Base-by-base conservation (phyloP, 2,113 vertebrate genomes). In the Dasyprocta punctata region DNA sequence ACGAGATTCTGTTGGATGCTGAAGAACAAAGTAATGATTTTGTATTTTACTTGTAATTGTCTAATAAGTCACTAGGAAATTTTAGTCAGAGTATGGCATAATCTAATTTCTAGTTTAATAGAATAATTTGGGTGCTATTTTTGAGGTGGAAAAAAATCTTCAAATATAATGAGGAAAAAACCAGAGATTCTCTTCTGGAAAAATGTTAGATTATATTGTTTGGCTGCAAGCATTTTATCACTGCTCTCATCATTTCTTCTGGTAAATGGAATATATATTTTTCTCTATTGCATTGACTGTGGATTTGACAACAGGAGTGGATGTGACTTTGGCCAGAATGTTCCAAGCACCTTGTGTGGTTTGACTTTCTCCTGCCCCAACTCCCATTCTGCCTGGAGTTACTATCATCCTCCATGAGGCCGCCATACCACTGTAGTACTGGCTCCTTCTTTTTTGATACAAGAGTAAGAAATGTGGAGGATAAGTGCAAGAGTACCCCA, bases 31-130 rank as follows among this genome's bases (percentile, higher is more conserved):
- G 5, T 80, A 69, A 86, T 81, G 17, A 49, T 14, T 69, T 81
- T 65, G 2, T 47, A 26, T 90, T 94, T 90, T 56, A 65, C 9
- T 87, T 41, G 20, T 69, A 92, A 87, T 77, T 95, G 71, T 7
- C 19, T 65, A 16, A 95, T 41, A 73, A 4, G 1, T 36, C 36
- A 85, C 69, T 58, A 26, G 49, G 26, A 52, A 63, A 69, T 86
- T 92, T 85, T 90, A 94, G 24, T 16, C 41, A 85, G 33, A 97
- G 10, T 52, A 28, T 41, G 47, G 67, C 80, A 77, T 7, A 73
- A 91, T 78, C 9, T 91, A 19, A 94, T 12, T 67, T 92, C 38
- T 92, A 75, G 26, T 97, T 92, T 94, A 63, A 90, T 77, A 24
- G 56, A 1, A 71, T 88, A 11, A 73, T 90, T 88, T 81, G 4